phyloP scores from a whole-genome alignment of 2,797 vertebrate species.

The Trachurus trachurus region DNA sequence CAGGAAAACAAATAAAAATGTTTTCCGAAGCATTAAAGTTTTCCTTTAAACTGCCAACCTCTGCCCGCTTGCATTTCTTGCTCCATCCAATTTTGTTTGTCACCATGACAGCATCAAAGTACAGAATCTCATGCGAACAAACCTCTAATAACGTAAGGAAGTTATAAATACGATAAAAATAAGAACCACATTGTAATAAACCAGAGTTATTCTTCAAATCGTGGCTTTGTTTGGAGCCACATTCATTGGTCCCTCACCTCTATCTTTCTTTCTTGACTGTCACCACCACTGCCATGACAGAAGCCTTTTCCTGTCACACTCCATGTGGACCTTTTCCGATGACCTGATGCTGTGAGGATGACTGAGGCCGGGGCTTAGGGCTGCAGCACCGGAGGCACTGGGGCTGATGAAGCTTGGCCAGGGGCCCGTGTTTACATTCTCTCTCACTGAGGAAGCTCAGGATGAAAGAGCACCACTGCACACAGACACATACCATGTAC shows the following conservation, averaged over 20 bases:
- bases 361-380: constrained; percentile 46
- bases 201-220: not conserved
- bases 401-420: constrained; percentile 83
- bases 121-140: not conserved
- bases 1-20: not conserved
- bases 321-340: constrained; percentile 16
- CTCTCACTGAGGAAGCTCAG: constrained; percentile 92
- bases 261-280: not conserved
- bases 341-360: constrained; percentile 64
- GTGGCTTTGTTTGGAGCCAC: not conserved
- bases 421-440: constrained; percentile 95
- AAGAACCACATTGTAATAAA: not conserved
- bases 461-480: constrained; percentile 91
- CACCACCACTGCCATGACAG: constrained; percentile 1
- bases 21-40: not conserved
- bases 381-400: constrained; percentile 49
- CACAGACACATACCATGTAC: constrained; percentile 51
- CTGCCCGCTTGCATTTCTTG: not conserved
- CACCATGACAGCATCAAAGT: not conserved
- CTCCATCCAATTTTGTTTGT: not conserved
- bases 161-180: not conserved
- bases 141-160: not conserved
- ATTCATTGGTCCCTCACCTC: not conserved
- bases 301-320: constrained; percentile 17
- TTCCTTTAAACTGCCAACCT: not conserved